Evolutionary conservation across 2,113 vertebrate species (phyloP), one percentile per base, ranked within the genome.

Genomic region (Notarius lentiginosus): DNA sequence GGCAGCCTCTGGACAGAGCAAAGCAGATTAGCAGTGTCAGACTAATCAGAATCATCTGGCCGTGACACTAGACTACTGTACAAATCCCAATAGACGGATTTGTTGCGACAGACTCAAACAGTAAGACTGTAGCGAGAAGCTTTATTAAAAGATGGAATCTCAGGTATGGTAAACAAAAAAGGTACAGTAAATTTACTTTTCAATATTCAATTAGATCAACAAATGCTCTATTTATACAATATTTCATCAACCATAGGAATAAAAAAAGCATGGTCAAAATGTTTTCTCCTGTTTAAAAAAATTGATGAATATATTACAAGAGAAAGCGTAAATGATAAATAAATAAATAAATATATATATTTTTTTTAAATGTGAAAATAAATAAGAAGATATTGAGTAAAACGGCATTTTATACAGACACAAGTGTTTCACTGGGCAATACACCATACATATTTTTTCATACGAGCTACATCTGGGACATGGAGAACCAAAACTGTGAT

Each of bases 11-110:
- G 27, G 72, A 87, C 49, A 68, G 73, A 34, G 81, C 81, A 87
- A 87, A 87, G 82, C 81, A 87, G 81, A 87, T 87, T 87, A 77
- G 49, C 60, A 68, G 79, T 87, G 81, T 86, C 75, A 84, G 55
- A 86, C 56, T 87, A 60, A 85, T 77, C 56, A 84, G 55, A 87
- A 68, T 84, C 30, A 68, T 81, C 72, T 87, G 79, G 72, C 73
- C 49, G 9, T 84, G 86, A 68, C 61, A 22, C 61, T 55, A 49
- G 72, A 65, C 85, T 56, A 83, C 30, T 30, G 30, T 30, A 30
- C 68, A 81, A 87, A 87, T 80, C 58, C 55, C 76, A 73, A 73
- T 84, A 84, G 58, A 81, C 82, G 51, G 63, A 49, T 79, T 81
- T n/a, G 72, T 58, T 75, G 24, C 7, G 7, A 66, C 79, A 76